These are phyloP conservation scores for Itoplectis maculator DNA, from an alignment of 2,888 invertebrate genomes.

Conservation along the genomic window DNA sequence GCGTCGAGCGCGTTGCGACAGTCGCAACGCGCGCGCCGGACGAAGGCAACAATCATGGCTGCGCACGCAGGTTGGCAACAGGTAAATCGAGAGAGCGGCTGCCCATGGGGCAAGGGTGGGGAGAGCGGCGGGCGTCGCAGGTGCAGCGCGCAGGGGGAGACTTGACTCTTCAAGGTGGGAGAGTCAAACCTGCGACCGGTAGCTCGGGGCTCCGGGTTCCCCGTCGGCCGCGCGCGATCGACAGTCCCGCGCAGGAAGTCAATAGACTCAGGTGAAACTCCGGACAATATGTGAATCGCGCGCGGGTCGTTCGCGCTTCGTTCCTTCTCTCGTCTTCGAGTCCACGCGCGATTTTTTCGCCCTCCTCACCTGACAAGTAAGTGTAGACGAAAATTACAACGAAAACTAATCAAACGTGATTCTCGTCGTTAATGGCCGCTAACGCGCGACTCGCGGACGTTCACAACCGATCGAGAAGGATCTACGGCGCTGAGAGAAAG, in stretches of 20 bases:
- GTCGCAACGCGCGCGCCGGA: slow-evolving; percentile 11
- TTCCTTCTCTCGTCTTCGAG: slow-evolving; percentile 7
- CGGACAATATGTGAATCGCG: slow-evolving; percentile 54
- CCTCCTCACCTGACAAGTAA: slow-evolving; percentile 34
- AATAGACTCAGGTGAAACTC: slow-evolving; percentile 68
- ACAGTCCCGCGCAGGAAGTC: slow-evolving; percentile 79
- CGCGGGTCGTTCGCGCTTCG: slow-evolving; percentile 29
- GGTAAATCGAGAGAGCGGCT: too few species aligned
- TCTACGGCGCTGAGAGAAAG: slow-evolving; percentile 13
- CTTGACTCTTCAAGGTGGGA: slow-evolving; percentile 76
- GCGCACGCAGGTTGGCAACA: slow-evolving; percentile 77
- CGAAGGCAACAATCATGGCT: slow-evolving; percentile 58
- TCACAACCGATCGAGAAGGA: slow-evolving; percentile 13
- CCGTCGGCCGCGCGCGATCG: slow-evolving; percentile 71
- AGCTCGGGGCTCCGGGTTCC: slow-evolving; percentile 66
- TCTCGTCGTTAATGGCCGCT: background rate
- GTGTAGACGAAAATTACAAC: background rate
- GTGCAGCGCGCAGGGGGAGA: slow-evolving; percentile 71
- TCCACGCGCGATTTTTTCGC: background rate
- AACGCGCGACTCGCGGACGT: background rate
- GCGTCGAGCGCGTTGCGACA: slow-evolving; percentile 1
- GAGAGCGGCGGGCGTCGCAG: slow-evolving; percentile 64
- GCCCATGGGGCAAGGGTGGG: slow-evolving; percentile 11
- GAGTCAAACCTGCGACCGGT: slow-evolving; percentile 78
- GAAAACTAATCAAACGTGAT: background rate